These are phyloP conservation scores for Piaya cayana DNA, from an alignment of 2,113 vertebrate species.

Conservation along the genomic window DNA sequence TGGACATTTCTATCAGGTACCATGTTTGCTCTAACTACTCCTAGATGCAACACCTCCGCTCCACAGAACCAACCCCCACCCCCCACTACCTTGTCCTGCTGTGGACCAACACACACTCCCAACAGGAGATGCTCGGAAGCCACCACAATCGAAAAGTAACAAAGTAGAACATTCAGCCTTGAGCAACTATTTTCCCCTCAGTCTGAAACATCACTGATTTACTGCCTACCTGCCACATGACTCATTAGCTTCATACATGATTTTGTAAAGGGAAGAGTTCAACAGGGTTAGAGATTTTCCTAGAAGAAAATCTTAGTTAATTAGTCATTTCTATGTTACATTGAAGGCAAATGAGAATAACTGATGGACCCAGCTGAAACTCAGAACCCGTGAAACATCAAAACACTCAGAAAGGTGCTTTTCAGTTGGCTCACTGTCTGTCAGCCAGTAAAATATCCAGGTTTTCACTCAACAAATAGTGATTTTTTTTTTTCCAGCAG, in stretches of 20 bases:
- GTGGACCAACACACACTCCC: accelerated
- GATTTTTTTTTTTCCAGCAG: neutral
- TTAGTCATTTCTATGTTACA: neutral
- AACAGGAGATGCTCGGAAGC: neutral
- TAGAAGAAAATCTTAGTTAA: neutral
- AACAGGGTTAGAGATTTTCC: neutral
- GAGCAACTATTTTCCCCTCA: neutral
- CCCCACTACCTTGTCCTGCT: neutral
- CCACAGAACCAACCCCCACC: neutral
- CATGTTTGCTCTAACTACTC: neutral
- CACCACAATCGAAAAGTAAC: accelerated
- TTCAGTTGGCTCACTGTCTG: neutral
- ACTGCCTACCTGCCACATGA: accelerated
- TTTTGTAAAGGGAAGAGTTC: neutral
- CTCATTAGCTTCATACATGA: neutral
- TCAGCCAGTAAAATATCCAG: neutral
- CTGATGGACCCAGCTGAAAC: neutral
- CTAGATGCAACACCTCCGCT: neutral
- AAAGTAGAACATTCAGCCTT: neutral
- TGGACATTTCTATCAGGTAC: neutral
- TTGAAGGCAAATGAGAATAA: neutral
- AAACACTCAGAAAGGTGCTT: neutral
- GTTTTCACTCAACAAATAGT: neutral
- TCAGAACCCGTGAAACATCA: accelerated
- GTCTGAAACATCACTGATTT: neutral